phyloP scores from a whole-genome alignment of 2,113 vertebrate genomes.

The Beaufortia kweichowensis region DNA sequence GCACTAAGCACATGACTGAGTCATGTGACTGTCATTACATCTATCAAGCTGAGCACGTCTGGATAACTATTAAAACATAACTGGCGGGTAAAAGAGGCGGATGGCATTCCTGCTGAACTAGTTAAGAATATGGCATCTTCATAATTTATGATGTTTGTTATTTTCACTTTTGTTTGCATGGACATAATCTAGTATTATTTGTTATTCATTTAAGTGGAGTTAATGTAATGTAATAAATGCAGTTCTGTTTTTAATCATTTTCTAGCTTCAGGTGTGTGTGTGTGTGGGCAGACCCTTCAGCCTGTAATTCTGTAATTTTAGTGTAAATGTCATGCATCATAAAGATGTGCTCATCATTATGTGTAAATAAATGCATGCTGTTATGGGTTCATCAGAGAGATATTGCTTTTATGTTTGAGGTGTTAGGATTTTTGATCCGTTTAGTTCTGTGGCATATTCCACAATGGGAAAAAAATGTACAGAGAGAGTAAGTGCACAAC shows the following conservation, averaged over 20 bases:
- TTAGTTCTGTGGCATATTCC: too few relatives aligned
- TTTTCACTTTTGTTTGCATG: too few relatives aligned
- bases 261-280: too few relatives aligned
- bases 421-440: neutral
- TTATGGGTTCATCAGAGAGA: neutral
- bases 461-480: too few relatives aligned
- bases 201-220: neutral
- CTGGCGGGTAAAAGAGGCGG: neutral
- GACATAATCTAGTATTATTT: neutral
- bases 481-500: too few relatives aligned
- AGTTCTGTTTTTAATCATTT: too few relatives aligned
- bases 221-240: too few relatives aligned
- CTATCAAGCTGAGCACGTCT: neutral
- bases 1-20: neutral
- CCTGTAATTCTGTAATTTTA: neutral
- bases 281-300: too few relatives aligned
- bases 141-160: neutral
- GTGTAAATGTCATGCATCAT: neutral
- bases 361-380: neutral
- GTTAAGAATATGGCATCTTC: neutral
- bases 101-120: neutral
- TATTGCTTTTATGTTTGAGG: neutral
- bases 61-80: neutral
- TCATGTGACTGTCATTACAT: conserved; percentile 25
- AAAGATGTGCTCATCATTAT: neutral